These are phyloP conservation scores for Tamandua tetradactyla DNA, from an alignment of 2,797 vertebrate genomes.

Conservation along the genomic window DNA sequence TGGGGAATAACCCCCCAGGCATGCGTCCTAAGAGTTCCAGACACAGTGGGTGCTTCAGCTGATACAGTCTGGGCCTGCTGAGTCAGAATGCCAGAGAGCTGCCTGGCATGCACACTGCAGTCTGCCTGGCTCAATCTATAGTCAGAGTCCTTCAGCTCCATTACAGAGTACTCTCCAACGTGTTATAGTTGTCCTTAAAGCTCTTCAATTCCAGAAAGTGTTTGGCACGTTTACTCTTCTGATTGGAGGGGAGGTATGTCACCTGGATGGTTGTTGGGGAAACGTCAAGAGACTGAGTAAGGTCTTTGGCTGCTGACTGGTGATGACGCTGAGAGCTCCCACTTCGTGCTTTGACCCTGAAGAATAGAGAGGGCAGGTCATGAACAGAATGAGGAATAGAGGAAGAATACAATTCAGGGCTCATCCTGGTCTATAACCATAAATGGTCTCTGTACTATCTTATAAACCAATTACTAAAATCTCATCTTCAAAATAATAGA, in stretches of 20 bases:
- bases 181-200: constrained; percentile 99
- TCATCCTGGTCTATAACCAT: not conserved
- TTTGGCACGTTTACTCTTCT: constrained; percentile 95
- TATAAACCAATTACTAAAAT: constrained; percentile 41
- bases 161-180: constrained; percentile 95
- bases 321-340: constrained; percentile 89
- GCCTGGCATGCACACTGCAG: not conserved
- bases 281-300: constrained; percentile 88
- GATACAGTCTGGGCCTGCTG: not conserved
- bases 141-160: not conserved
- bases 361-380: not conserved
- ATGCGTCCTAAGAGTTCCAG: not conserved
- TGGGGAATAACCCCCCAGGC: not conserved
- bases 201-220: constrained; percentile 97
- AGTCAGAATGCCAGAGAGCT: not conserved
- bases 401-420: not conserved
- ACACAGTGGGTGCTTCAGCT: not conserved
- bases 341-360: constrained; percentile 90
- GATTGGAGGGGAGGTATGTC: constrained; percentile 93
- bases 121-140: not conserved
- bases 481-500: constrained; percentile 8
- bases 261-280: constrained; percentile 91
- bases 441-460: not conserved
- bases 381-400: constrained; percentile 22
- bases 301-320: constrained; percentile 95